Percentiles rank a stretch among this genome's conserved stretches.
Evolutionary conservation across 2,113 vertebrate genomes (phyloP).

Genomic region (Brachirus orientalis): DNA sequence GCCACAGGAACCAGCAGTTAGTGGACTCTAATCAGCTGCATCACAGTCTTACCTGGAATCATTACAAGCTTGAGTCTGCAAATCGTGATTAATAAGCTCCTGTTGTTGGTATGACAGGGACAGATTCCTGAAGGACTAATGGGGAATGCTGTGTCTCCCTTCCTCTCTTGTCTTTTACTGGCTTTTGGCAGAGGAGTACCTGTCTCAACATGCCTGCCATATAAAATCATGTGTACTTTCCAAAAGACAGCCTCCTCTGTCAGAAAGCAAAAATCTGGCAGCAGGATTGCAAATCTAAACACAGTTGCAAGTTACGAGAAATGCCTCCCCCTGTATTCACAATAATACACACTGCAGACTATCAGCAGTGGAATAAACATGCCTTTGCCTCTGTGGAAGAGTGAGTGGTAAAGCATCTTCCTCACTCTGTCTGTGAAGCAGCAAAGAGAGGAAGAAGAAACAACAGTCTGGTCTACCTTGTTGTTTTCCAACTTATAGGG

Average conservation of each 20-base stretch:
- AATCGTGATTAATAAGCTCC: constrained; percentile 59
- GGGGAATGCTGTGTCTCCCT: constrained; percentile 28
- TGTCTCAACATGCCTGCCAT: constrained; percentile 52
- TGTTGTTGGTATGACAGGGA: constrained; percentile 30
- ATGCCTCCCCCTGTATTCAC: constrained; percentile 21
- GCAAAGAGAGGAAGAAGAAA: constrained; percentile 1
- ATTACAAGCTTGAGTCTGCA: constrained; percentile 22
- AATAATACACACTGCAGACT: constrained; percentile 16
- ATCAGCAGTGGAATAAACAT: constrained; percentile 13
- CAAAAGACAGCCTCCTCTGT: constrained; percentile 33
- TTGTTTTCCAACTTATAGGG: constrained; percentile 92
- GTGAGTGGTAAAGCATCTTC: constrained; percentile 35
- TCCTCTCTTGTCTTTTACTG: constrained; percentile 1
- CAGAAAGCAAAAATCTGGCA: constrained; percentile 39
- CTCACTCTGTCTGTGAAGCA: constrained; percentile 21
- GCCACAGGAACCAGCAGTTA: constrained; percentile 1
- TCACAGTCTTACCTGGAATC: constrained; percentile 47
- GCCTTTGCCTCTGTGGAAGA: not conserved
- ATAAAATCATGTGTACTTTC: constrained; percentile 25
- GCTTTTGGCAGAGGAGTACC: constrained; percentile 36
- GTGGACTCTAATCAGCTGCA: constrained; percentile 12
- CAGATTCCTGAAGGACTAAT: constrained; percentile 45
- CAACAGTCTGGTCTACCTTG: constrained; percentile 80
- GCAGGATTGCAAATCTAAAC: constrained; percentile 65
- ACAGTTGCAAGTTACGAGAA: constrained; percentile 59